A percentile compares a stretch with the other conserved stretches of the same genome.
These are phyloP conservation scores for Flexamia atlantica DNA, from an alignment of 2,888 invertebrate genomes.

Conservation along the genomic window DNA sequence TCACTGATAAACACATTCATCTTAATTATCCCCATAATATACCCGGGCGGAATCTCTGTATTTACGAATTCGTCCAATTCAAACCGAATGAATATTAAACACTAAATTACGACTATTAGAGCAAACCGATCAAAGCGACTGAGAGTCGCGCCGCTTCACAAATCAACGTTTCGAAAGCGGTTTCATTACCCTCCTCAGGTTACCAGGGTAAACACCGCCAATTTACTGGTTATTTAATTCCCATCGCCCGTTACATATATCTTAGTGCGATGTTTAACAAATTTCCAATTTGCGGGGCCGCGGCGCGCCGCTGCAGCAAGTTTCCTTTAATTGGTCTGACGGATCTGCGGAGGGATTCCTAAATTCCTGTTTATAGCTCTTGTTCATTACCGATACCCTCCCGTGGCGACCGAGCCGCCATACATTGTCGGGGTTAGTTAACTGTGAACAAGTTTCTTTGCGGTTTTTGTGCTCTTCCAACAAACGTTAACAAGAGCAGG, in stretches of 20 bases:
- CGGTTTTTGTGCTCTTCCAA: not conserved
- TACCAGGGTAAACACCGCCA: constrained; percentile 14
- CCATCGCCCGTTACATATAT: constrained; percentile 33
- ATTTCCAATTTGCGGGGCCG: constrained; percentile 52
- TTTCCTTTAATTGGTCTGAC: constrained; percentile 47
- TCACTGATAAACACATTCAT: constrained; percentile 3
- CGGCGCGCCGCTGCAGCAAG: constrained; percentile 23
- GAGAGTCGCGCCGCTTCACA: not conserved
- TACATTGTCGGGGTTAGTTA: constrained; percentile 27
- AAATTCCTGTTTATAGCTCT: constrained; percentile 44
- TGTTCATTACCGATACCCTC: constrained; percentile 51
- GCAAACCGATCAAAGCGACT: not conserved
- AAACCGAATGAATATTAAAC: constrained; percentile 45
- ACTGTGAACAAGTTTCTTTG: constrained; percentile 34
- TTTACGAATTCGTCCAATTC: not conserved
- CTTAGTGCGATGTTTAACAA: constrained; percentile 11
- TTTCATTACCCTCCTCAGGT: constrained; percentile 38
- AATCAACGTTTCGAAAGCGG: constrained; percentile 52
- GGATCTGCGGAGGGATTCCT: constrained; percentile 19
- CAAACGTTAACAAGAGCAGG: not conserved
- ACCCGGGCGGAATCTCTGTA: not conserved
- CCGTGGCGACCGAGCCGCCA: not conserved
- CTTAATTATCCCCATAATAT: not conserved
- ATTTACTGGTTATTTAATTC: constrained; percentile 53
- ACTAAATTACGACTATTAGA: constrained; percentile 21